Base-by-base conservation (phyloP, 2,888 invertebrate species). In the Mechanitis mazaeus region DNA sequence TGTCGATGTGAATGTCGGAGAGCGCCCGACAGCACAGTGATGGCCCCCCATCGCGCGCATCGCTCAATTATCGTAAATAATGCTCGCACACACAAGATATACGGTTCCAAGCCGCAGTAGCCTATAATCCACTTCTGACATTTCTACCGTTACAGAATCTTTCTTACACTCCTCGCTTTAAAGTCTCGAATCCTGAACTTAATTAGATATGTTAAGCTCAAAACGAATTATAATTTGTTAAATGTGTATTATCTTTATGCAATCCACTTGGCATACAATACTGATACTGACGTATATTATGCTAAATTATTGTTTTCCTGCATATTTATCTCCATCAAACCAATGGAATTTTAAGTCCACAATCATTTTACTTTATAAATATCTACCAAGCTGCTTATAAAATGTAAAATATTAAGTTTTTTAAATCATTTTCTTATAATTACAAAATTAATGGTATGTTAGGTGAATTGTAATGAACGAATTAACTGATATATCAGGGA, bases 41-140 rank as follows among this genome's bases (percentile, higher is more conserved):
- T 86, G 90, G 85, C 89, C 90, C 89, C 89, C 90, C 88, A 88
- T 89, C 83, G 89, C 81, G 89, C 84, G 85, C 88, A 88, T 90
- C 90, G 89, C 90, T 89, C 90, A 90, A 90, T 90, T 90, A 90
- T 90, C 89, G 90, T 90, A 90, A 90, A 90, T 90, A 90, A 90
- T 90, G 89, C 90, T 88, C 87, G 86, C 87, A 72, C 88, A 88
- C 87, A 87, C 83, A 88, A 89, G 88, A 90, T 88, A 89, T 88
- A 88, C 88, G 86, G 82, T 81, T 82, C 83, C 78, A 79, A 74
- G 78, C 68, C 74, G 83, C 86, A 72, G 89, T 87, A 90, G 88
- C 85, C 84, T 76, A 80, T 79, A 85, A 83, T 79, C 85, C 75
- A 80, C 80, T 77, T 74, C 77, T 76, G 75, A 69, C 65, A 62